phyloP scores from a whole-genome alignment of 2,797 vertebrate genomes.

The Sebastes oblongus region DNA sequence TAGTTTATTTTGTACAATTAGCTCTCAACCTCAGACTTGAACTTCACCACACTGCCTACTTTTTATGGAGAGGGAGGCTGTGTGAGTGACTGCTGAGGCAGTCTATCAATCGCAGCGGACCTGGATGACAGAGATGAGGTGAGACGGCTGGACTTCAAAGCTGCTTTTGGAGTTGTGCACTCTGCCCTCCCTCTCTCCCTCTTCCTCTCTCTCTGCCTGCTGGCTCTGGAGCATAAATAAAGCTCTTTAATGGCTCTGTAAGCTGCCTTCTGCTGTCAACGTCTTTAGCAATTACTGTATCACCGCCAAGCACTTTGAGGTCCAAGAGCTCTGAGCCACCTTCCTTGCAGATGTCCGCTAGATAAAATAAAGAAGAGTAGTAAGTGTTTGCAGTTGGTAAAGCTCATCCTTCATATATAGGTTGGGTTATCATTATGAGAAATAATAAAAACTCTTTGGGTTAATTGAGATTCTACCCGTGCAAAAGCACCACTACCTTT shows the following conservation, averaged over 20 bases:
- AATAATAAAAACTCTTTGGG: background rate
- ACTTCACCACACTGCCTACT: constrained; percentile 57
- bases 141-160: constrained; percentile 84
- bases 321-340: constrained; percentile 64
- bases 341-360: constrained; percentile 74
- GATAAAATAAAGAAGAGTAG: constrained; percentile 63
- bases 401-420: constrained; percentile 22
- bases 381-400: constrained; percentile 59
- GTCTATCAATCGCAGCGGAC: constrained; percentile 74
- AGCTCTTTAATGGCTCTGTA: constrained; percentile 82
- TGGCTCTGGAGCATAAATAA: constrained; percentile 82
- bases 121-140: constrained; percentile 80
- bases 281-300: constrained; percentile 83
- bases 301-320: constrained; percentile 67
- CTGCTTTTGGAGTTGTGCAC: constrained; percentile 71
- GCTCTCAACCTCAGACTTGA: constrained; percentile 66
- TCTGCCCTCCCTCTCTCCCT: constrained; percentile 71
- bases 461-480: constrained; percentile 13
- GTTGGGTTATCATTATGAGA: constrained; percentile 10
- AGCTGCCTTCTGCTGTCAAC: constrained; percentile 83
- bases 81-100: constrained; percentile 67
- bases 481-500: constrained; percentile 17
- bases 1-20: constrained; percentile 70
- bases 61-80: constrained; percentile 49
- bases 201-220: constrained; percentile 63